Conservation (phyloP, 2,888 invertebrate genomes). For the Lutraria lutraria region DNA sequence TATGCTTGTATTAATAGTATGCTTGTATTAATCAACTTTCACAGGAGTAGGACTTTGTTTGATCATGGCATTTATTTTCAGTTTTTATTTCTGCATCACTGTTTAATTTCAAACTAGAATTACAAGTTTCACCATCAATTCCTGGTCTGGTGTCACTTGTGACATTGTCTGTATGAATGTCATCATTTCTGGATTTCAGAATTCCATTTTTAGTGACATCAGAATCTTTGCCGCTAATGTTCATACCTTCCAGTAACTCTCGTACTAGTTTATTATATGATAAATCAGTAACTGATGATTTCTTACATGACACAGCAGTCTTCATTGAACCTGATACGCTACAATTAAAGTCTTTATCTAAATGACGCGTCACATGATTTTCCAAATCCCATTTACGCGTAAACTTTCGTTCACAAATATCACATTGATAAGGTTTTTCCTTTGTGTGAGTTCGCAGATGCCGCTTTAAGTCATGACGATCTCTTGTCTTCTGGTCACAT, state of each 20-base stretch:
- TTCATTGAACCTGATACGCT: neutral
- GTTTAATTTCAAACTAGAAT: no score
- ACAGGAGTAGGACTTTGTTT: neutral
- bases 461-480: slow-evolving; percentile 58
- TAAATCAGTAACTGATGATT: neutral
- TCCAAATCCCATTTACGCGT: slow-evolving; percentile 59
- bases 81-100: no score
- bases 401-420: slow-evolving; percentile 46
- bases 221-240: neutral
- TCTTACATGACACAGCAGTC: neutral
- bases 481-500: slow-evolving; percentile 45
- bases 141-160: neutral
- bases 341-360: neutral
- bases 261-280: slow-evolving; percentile 21
- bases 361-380: slow-evolving; percentile 40
- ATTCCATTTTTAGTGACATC: neutral
- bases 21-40: neutral
- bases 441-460: slow-evolving; percentile 62
- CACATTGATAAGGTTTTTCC: slow-evolving; percentile 59
- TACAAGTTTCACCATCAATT: neutral
- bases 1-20: neutral
- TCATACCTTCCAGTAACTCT: slow-evolving; percentile 6
- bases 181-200: neutral
- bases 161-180: neutral
- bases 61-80: neutral